phyloP scores from a whole-genome alignment of 2,888 invertebrate genomes.

The Operophtera brumata region DNA sequence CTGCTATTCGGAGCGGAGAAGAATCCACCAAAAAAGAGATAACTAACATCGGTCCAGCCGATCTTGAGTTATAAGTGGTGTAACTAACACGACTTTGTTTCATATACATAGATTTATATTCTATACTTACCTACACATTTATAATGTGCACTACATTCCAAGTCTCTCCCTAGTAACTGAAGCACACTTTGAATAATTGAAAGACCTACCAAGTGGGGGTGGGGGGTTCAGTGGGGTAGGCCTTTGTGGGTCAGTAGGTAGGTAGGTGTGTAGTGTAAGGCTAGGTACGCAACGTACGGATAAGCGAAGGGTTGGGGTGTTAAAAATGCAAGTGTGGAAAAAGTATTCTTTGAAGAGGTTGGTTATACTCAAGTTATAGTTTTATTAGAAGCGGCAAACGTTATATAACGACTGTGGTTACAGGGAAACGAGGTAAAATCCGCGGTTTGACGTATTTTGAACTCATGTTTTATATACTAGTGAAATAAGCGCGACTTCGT shows the following conservation, averaged over 20 bases:
- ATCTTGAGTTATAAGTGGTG: too few species aligned
- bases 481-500: too few species aligned
- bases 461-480: too few species aligned
- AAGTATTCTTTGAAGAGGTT: neutral
- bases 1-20: too few species aligned
- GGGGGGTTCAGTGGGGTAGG: conserved; percentile 25
- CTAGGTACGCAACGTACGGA: conserved; percentile 28
- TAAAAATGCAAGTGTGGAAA: conserved; percentile 55
- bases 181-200: conserved; percentile 75
- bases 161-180: conserved; percentile 26
- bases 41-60: too few species aligned
- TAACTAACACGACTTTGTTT: too few species aligned
- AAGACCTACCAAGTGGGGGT: conserved; percentile 59
- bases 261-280: conserved; percentile 1
- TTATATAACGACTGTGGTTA: neutral
- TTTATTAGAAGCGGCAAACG: neutral
- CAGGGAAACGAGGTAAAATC: too few species aligned
- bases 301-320: conserved; percentile 52
- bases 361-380: too few species aligned
- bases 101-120: too few species aligned
- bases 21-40: too few species aligned
- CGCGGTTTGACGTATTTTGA: too few species aligned
- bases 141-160: neutral
- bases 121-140: too few species aligned
- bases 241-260: conserved; percentile 25